Conservation (phyloP, 2,888 invertebrate species). For the Argyresthia goedartella region DNA sequence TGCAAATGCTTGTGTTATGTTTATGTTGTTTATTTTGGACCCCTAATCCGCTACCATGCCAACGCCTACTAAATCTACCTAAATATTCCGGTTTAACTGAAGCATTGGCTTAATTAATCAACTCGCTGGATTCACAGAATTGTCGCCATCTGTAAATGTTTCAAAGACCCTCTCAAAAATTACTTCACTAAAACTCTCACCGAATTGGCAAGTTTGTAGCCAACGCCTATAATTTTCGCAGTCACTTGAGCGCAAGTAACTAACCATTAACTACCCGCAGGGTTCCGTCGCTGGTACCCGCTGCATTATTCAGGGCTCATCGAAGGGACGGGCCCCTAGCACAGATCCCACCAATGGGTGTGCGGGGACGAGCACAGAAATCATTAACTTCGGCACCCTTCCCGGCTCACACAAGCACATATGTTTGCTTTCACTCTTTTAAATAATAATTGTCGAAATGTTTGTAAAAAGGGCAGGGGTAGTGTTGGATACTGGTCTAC, state of each 20-base stretch:
- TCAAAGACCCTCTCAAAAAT: too few relatives aligned
- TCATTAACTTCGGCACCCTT: constrained; percentile 45
- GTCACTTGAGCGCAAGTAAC: constrained; percentile 29
- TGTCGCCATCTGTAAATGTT: too few relatives aligned
- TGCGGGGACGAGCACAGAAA: constrained; percentile 25
- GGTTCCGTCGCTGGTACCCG: constrained; percentile 20
- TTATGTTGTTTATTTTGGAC: too few relatives aligned
- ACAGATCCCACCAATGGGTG: constrained; percentile 39
- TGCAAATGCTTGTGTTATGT: too few relatives aligned
- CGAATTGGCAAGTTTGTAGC: background rate
- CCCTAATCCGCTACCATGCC: too few relatives aligned
- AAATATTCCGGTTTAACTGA: too few relatives aligned
- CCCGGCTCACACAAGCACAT: constrained; percentile 33
- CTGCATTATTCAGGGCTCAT: constrained; percentile 2
- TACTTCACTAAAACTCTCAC: background rate
- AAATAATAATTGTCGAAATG: constrained; percentile 44
- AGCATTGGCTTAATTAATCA: too few relatives aligned
- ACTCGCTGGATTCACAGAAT: too few relatives aligned
- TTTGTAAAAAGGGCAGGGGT: background rate
- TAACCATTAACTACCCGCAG: constrained; percentile 45
- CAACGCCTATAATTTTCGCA: constrained; percentile 23
- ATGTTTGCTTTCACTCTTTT: constrained; percentile 57
- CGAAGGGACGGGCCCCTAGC: constrained; percentile 44
- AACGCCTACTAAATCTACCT: too few relatives aligned
- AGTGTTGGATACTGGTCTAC: background rate